Conservation (phyloP, 2,113 vertebrate species). For the Puma concolor region DNA sequence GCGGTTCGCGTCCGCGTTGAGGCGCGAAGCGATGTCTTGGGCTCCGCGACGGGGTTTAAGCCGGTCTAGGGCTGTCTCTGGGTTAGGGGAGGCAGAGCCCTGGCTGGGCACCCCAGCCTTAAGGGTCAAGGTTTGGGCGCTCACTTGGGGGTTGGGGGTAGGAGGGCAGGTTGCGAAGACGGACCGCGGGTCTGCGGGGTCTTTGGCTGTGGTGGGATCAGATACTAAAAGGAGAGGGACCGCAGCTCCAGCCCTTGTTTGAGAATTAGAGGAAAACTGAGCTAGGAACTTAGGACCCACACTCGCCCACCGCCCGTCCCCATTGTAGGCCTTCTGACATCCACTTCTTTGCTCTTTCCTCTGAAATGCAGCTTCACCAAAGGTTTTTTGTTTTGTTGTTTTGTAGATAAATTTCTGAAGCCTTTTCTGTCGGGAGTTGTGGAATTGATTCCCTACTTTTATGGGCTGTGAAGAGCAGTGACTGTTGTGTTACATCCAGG, state of each 20-base stretch:
- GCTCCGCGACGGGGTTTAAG: neutral
- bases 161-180: neutral
- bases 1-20: neutral
- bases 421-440: neutral
- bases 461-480: neutral
- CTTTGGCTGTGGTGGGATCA: neutral
- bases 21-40: neutral
- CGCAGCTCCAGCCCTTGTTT: neutral
- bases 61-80: no score
- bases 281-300: neutral
- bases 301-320: neutral
- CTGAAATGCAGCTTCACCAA: neutral
- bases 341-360: neutral
- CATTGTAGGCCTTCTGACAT: neutral
- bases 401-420: neutral
- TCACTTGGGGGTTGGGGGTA: neutral
- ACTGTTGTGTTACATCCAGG: neutral
- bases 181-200: neutral
- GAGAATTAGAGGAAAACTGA: neutral
- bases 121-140: neutral
- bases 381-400: neutral
- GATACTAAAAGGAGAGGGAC: neutral
- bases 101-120: no score
- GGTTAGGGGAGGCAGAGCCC: neutral
- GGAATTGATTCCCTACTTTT: neutral